These are phyloP conservation scores for Hemicordylus capensis DNA, from an alignment of 2,113 vertebrate genomes.

Conservation along the genomic window DNA sequence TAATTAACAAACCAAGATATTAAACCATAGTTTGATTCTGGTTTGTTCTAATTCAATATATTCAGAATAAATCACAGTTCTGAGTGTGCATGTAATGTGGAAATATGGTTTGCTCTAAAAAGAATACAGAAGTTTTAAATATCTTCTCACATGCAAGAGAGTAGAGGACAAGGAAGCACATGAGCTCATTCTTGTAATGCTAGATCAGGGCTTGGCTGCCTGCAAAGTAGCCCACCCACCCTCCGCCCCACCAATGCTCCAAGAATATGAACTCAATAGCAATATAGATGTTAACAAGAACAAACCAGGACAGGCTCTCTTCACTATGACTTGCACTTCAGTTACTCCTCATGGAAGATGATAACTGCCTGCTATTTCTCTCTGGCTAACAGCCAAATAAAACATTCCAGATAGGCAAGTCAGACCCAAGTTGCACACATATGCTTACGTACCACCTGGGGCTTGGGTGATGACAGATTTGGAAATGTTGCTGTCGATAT, in stretches of 20 bases:
- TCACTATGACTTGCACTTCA: conserved; percentile 18
- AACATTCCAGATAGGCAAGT: background rate
- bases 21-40: too few species aligned
- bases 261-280: background rate
- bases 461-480: background rate
- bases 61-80: too few species aligned
- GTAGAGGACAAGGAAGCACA: too few species aligned
- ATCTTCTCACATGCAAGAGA: too few species aligned
- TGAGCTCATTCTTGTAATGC: too few species aligned
- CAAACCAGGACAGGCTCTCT: background rate
- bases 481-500: background rate
- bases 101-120: too few species aligned
- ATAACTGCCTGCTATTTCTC: conserved; percentile 27
- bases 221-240: too few species aligned
- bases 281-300: background rate
- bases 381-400: conserved; percentile 34
- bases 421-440: background rate
- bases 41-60: too few species aligned
- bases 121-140: too few species aligned
- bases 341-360: background rate
- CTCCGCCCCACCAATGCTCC: background rate
- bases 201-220: too few species aligned
- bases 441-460: background rate
- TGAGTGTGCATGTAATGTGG: too few species aligned
- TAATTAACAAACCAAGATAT: too few species aligned